phyloP scores from a whole-genome alignment of 2,113 vertebrate species.

The Mellivora capensis region DNA sequence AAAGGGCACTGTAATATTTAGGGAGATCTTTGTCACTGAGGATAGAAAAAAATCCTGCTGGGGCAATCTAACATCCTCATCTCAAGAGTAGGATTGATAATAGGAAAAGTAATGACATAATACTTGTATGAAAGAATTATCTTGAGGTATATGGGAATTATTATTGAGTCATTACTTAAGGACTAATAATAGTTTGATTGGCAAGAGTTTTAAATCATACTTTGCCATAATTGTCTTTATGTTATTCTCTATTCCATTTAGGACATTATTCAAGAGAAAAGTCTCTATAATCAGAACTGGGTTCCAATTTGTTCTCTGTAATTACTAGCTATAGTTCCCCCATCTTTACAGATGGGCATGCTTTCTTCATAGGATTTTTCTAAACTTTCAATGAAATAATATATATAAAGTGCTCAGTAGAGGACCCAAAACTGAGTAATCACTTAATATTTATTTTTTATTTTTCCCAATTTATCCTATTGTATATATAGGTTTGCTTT shows the following conservation, averaged over 20 bases:
- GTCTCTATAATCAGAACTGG: background rate
- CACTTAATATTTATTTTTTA: background rate
- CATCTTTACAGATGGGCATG: background rate
- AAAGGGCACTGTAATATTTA: conserved; percentile 20
- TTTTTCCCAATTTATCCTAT: background rate
- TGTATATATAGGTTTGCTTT: background rate
- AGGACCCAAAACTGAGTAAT: background rate
- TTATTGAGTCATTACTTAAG: conserved; percentile 18
- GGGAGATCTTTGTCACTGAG: background rate
- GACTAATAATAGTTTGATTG: conserved; percentile 1
- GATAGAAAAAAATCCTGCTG: background rate
- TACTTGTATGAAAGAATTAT: background rate
- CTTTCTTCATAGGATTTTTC: background rate
- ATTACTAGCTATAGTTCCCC: background rate
- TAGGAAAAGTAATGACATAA: background rate
- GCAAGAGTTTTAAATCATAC: background rate
- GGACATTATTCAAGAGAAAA: background rate
- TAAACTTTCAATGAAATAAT: background rate
- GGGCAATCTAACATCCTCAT: background rate
- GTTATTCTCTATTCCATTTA: background rate
- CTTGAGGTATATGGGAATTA: background rate
- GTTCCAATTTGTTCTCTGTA: background rate
- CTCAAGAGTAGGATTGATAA: background rate
- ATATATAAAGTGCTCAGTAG: background rate
- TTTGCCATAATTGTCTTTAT: background rate